Conservation (phyloP, 1,140 invertebrate species). For the Parapsyche elsis region DNA sequence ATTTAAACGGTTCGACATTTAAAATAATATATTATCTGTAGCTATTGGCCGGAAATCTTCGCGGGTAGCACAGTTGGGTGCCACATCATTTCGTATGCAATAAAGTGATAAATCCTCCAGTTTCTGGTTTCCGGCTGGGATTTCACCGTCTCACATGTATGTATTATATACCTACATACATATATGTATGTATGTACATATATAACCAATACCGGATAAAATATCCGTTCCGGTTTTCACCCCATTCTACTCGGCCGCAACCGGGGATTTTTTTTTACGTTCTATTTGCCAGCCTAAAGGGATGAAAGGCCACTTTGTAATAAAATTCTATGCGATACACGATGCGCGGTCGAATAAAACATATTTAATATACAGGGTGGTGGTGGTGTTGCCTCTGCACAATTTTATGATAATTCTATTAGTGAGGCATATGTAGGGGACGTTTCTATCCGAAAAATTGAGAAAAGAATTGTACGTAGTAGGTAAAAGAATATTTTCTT, state of each 20-base stretch:
- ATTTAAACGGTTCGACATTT: constrained; percentile 4
- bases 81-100: constrained; percentile 33
- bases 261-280: constrained; percentile 26
- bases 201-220: constrained; percentile 1
- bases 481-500: no score
- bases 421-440: no score
- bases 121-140: constrained; percentile 14
- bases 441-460: no score
- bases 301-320: constrained; percentile 33
- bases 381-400: neutral
- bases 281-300: constrained; percentile 17
- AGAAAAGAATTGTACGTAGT: neutral
- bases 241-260: neutral
- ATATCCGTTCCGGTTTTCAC: constrained; percentile 22
- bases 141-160: neutral
- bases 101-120: constrained; percentile 29
- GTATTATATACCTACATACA: neutral
- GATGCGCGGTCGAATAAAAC: constrained; percentile 18
- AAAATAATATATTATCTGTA: neutral
- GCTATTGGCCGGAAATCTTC: neutral
- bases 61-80: constrained; percentile 1
- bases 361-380: constrained; percentile 11
- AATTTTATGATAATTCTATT: neutral
- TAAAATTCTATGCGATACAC: constrained; percentile 37
- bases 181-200: neutral